Evolutionary conservation across 2,113 vertebrate genomes (phyloP).

Genomic region (Mola mola): DNA sequence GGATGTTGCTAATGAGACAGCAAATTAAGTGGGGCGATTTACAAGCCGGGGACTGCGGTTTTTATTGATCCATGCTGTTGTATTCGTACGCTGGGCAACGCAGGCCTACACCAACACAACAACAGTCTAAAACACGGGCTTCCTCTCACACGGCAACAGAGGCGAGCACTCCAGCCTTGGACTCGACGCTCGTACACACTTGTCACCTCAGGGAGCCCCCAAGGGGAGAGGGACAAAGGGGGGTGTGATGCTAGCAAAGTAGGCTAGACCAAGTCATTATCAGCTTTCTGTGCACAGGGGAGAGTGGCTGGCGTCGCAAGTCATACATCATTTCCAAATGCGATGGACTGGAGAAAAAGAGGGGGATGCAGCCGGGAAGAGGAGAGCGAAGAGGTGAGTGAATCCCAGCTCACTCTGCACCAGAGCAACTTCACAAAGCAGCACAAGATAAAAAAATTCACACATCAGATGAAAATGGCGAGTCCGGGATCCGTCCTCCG

Average conservation of each 20-base stretch:
- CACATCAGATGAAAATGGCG: constrained; percentile 34
- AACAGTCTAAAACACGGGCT: no score
- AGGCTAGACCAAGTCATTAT: constrained; percentile 68
- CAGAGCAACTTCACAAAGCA: constrained; percentile 19
- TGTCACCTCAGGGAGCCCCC: constrained; percentile 45
- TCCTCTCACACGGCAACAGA: neutral
- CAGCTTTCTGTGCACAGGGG: constrained; percentile 62
- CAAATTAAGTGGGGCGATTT: constrained; percentile 72
- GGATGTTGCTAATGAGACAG: constrained; percentile 66
- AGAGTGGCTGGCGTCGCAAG: constrained; percentile 58
- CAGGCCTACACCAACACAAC: neutral
- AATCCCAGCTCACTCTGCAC: constrained; percentile 36
- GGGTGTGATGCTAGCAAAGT: constrained; percentile 46
- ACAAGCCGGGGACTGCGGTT: constrained; percentile 52
- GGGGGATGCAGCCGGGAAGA: neutral
- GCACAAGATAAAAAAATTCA: constrained; percentile 51
- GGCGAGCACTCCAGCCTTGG: neutral
- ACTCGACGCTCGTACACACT: constrained; percentile 45
- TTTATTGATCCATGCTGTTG: constrained; percentile 54
- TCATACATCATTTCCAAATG: constrained; percentile 73
- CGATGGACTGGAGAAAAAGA: constrained; percentile 37
- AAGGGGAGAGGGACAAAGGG: constrained; percentile 46
- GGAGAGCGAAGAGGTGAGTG: constrained; percentile 41
- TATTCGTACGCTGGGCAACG: neutral
- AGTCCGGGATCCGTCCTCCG: constrained; percentile 27